A percentile compares a stretch with the other conserved stretches of the same genome.
Evolutionary conservation across 2,888 invertebrate species (phyloP).

Genomic region (Galerucella nymphaeae): DNA sequence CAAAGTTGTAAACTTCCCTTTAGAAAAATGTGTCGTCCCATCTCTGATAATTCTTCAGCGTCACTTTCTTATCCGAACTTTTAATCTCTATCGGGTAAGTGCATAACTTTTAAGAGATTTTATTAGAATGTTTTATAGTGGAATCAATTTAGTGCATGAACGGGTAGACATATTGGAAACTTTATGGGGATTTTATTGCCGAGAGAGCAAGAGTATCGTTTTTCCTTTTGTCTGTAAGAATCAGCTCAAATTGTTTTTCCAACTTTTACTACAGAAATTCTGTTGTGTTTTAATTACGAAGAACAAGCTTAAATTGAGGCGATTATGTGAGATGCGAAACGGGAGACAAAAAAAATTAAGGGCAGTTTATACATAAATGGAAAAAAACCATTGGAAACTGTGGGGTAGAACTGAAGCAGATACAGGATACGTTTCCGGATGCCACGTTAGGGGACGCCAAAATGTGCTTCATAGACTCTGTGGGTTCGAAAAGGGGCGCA

Average conservation of each 20-base stretch:
- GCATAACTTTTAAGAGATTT: slow-evolving; percentile 54
- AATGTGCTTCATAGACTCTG: too few relatives aligned
- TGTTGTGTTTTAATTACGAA: slow-evolving; percentile 42
- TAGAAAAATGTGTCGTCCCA: not conserved
- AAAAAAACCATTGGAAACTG: not conserved
- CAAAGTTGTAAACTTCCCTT: not conserved
- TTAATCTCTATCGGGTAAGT: slow-evolving; percentile 56
- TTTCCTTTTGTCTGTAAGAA: slow-evolving; percentile 24
- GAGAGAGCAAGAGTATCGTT: not conserved
- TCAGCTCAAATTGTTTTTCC: slow-evolving; percentile 43
- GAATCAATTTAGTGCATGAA: slow-evolving; percentile 56
- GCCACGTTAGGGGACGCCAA: too few relatives aligned
- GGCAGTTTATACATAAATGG: not conserved
- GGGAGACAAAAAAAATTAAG: slow-evolving; percentile 11
- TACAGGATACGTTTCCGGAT: too few relatives aligned
- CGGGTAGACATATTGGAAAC: slow-evolving; percentile 52
- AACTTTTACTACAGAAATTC: slow-evolving; percentile 42
- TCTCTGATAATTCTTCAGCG: slow-evolving; percentile 17
- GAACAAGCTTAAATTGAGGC: slow-evolving; percentile 32
- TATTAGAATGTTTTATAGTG: slow-evolving; percentile 54
- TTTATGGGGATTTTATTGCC: slow-evolving; percentile 46
- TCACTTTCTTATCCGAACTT: slow-evolving; percentile 51
- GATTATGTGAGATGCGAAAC: slow-evolving; percentile 24
- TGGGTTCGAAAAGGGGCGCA: too few relatives aligned
- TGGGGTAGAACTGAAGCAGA: not conserved